These are phyloP conservation scores for Melanotaenia trifasciata DNA, from an alignment of 2,797 vertebrate species.

Conservation along the genomic window DNA sequence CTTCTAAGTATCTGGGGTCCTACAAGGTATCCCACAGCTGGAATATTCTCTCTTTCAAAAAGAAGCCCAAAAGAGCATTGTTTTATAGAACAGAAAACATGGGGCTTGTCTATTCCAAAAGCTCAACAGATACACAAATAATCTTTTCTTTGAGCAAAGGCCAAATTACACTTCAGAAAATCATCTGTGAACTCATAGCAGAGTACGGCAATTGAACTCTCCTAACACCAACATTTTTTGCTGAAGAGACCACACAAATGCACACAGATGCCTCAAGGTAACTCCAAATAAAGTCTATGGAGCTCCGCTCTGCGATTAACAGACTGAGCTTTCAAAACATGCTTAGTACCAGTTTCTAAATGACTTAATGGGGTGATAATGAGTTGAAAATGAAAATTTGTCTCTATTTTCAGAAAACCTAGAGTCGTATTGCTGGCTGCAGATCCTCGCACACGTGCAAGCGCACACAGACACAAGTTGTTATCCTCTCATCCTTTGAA, in stretches of 20 bases:
- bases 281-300: constrained; percentile 52
- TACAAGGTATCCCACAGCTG: constrained; percentile 65
- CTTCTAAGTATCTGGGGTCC: constrained; percentile 67
- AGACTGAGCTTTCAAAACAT: constrained; percentile 52
- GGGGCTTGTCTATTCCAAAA: constrained; percentile 31
- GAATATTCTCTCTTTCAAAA: constrained; percentile 60
- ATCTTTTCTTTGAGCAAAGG: constrained; percentile 55
- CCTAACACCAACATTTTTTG: constrained; percentile 32
- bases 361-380: constrained; percentile 74
- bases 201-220: constrained; percentile 42
- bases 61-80: constrained; percentile 52
- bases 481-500: constrained; percentile 75
- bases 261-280: constrained; percentile 62
- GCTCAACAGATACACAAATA: constrained; percentile 47
- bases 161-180: constrained; percentile 45
- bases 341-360: constrained; percentile 60
- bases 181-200: constrained; percentile 44
- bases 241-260: constrained; percentile 46
- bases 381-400: constrained; percentile 70
- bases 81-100: constrained; percentile 43
- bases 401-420: constrained; percentile 71
- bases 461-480: constrained; percentile 50
- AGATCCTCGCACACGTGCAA: constrained; percentile 34
- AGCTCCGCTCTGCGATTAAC: constrained; percentile 42
- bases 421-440: constrained; percentile 48